These are phyloP conservation scores for Serranus cabrilla DNA, from an alignment of 2,797 vertebrate species.

Conservation along the genomic window DNA sequence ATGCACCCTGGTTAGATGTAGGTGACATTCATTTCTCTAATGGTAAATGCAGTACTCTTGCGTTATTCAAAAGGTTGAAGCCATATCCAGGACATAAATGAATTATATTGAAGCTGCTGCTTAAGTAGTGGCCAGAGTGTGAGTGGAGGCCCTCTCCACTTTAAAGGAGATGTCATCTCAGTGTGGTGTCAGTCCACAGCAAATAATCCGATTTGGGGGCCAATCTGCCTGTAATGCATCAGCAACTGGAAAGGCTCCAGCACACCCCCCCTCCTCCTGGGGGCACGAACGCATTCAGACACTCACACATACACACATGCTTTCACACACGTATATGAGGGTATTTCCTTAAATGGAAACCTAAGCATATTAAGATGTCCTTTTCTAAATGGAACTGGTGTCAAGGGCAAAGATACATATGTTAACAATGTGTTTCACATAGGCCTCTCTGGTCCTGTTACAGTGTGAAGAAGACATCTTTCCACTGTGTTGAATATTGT, in stretches of 20 bases:
- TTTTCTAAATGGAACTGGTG: slow-evolving; percentile 78
- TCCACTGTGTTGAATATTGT: slow-evolving; percentile 33
- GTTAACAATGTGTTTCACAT: slow-evolving; percentile 82
- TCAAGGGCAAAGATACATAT: slow-evolving; percentile 83
- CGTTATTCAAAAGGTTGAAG: slow-evolving; percentile 81
- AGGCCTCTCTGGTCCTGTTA: slow-evolving; percentile 65
- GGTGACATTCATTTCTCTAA: slow-evolving; percentile 86
- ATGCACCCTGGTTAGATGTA: slow-evolving; percentile 59
- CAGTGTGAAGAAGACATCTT: slow-evolving; percentile 55
- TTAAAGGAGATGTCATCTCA: slow-evolving; percentile 87
- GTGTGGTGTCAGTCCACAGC: slow-evolving; percentile 86
- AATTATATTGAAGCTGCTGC: slow-evolving; percentile 81
- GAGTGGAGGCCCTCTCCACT: slow-evolving; percentile 83
- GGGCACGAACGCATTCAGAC: slow-evolving; percentile 49
- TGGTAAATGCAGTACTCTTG: slow-evolving; percentile 79
- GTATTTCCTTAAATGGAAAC: slow-evolving; percentile 83
- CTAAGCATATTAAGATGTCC: slow-evolving; percentile 82
- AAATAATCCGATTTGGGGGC: slow-evolving; percentile 88
- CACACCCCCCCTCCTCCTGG: slow-evolving; percentile 21
- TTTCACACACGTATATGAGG: slow-evolving; percentile 58
- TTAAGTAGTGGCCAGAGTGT: slow-evolving; percentile 83
- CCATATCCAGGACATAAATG: slow-evolving; percentile 82
- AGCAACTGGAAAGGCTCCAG: slow-evolving; percentile 83
- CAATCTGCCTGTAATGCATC: slow-evolving; percentile 87
- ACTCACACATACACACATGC: slow-evolving; percentile 46